phyloP scores from a whole-genome alignment of 1,140 invertebrate species.

The Drosophila nigromelanica region DNA sequence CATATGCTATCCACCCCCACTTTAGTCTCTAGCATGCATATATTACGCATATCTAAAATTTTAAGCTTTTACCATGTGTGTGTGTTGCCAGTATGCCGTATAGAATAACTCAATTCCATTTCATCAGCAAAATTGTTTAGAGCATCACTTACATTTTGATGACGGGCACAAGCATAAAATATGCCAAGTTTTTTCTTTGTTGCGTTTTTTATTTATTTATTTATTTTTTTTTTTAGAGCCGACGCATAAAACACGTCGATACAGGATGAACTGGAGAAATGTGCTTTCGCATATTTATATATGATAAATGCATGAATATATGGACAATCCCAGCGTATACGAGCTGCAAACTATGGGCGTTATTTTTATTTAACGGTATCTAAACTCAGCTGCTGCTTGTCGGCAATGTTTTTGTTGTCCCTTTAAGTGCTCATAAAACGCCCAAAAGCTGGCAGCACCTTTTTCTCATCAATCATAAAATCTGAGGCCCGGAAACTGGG shows the following conservation, averaged over 20 bases:
- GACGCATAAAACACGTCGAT: no score
- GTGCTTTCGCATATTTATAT: slow-evolving; percentile 31
- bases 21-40: neutral
- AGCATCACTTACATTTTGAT: slow-evolving; percentile 79
- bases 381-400: slow-evolving; percentile 45
- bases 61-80: neutral
- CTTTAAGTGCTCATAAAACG: slow-evolving; percentile 67
- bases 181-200: slow-evolving; percentile 60
- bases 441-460: slow-evolving; percentile 61
- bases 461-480: slow-evolving; percentile 67
- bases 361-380: slow-evolving; percentile 61
- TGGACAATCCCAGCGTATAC: slow-evolving; percentile 1
- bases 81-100: slow-evolving; percentile 11
- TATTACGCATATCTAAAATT: neutral
- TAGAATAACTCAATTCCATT: slow-evolving; percentile 73
- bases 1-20: neutral
- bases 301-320: slow-evolving; percentile 12
- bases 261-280: slow-evolving; percentile 3
- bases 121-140: slow-evolving; percentile 78
- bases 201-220: neutral
- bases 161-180: slow-evolving; percentile 68
- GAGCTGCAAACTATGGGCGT: slow-evolving; percentile 56
- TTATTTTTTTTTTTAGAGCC: slow-evolving; percentile 5
- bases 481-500: slow-evolving; percentile 1
- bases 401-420: slow-evolving; percentile 15